These are phyloP conservation scores for Spea multiplicata DNA, from an alignment of 2,113 vertebrate genomes.

Conservation along the genomic window DNA sequence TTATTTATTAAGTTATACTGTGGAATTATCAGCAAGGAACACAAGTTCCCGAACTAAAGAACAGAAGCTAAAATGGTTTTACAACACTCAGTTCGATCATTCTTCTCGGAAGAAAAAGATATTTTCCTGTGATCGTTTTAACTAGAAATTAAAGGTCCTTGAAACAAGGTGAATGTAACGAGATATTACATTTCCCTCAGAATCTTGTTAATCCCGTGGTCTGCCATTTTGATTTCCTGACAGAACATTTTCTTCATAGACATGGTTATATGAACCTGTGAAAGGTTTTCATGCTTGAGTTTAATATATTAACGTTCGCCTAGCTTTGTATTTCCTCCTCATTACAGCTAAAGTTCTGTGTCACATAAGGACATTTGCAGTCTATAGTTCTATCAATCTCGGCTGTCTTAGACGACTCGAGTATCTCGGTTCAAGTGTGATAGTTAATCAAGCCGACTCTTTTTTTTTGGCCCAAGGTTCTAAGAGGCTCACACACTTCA, in stretches of 20 bases:
- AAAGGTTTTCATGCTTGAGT: conserved; percentile 36
- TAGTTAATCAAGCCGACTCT: conserved; percentile 11
- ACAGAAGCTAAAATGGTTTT: no score
- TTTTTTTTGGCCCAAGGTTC: background rate
- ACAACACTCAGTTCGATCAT: background rate
- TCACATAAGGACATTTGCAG: conserved; percentile 15
- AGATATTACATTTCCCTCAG: background rate
- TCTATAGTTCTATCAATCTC: conserved; percentile 3
- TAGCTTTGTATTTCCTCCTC: conserved; percentile 26
- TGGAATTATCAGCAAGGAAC: background rate
- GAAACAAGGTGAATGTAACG: conserved; percentile 9
- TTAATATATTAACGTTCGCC: conserved; percentile 4
- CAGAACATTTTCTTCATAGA: conserved; percentile 8
- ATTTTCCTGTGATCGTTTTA: background rate
- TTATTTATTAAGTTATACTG: background rate
- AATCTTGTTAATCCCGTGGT: background rate
- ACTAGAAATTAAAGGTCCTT: background rate
- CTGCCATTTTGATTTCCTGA: conserved; percentile 16
- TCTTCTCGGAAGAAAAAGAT: background rate
- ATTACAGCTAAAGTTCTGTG: conserved; percentile 20
- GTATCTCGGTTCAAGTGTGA: background rate
- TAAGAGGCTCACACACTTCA: conserved; percentile 37
- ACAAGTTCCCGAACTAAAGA: background rate
- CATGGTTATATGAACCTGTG: background rate
- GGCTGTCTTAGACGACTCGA: background rate